Base-by-base conservation (phyloP, 2,113 vertebrate species). In the Tinamus guttatus region DNA sequence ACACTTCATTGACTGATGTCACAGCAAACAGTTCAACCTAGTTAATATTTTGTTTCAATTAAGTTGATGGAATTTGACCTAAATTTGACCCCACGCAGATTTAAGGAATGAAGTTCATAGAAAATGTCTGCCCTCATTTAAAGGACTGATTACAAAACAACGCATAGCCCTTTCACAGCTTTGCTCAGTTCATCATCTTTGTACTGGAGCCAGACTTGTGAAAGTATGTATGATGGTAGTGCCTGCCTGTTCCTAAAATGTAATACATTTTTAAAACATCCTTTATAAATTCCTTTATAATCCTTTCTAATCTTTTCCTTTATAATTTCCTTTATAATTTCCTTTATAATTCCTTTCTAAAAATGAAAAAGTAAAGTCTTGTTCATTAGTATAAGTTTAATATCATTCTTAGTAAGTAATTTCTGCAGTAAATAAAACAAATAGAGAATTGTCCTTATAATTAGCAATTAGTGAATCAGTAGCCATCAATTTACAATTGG, bases 41-140 rank as follows among this genome's bases (percentile, higher is more conserved):
- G 81, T 94, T 95, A 96, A 95, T 95, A 75, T 67, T 94, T 96
- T 94, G 65, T 95, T 93, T 91, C 49, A 77, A 60, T 52, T 16
- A 77, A 8, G 45, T 64, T 86, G 0, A 27, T 92, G 89, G 84
- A 87, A 80, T 95, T 93, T 94, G 90, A 93, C 90, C 89, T 14
- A 43, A 34, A 58, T 88, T 95, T 95, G 92, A 92, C 85, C 79
- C 47, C 76, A 7, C 56, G 22, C 36, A 79, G 21, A 71, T 64
- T 52, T 22, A 69, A 60, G 47, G n/a, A 63, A n/a, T 43, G 59
- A 73, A 56, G 64, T 79, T 75, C 64, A 25, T 56, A 51, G 64
- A 87, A 73, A 86, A 38, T 71, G 19, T 45, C 88, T 93, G 45
- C 38, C 77, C 43, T 41, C 8, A 24, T 81, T 90, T 90, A 49